These are phyloP conservation scores for Cephus pygmeus DNA, from an alignment of 2,888 invertebrate species.

Conservation along the genomic window DNA sequence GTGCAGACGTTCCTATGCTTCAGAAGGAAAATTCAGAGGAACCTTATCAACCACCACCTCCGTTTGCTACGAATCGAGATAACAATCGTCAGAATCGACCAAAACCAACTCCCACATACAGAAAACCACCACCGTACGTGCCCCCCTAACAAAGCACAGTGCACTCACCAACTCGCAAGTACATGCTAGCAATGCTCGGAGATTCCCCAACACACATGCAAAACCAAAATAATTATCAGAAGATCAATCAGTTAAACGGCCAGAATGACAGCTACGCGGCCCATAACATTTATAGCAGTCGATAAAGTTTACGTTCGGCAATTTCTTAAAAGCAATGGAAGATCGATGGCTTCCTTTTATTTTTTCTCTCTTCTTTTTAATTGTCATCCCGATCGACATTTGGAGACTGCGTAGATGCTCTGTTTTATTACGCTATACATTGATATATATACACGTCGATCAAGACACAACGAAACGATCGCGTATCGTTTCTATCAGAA, in stretches of 20 bases:
- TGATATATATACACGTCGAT: not conserved
- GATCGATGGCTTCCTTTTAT: not conserved
- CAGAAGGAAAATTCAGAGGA: constrained; percentile 70
- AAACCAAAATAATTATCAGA: constrained; percentile 47
- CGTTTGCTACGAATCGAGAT: constrained; percentile 81
- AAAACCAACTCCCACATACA: constrained; percentile 89
- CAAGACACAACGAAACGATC: not conserved
- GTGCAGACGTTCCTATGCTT: constrained; percentile 66
- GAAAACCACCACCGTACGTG: constrained; percentile 96
- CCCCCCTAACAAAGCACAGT: constrained; percentile 82
- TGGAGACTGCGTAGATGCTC: not conserved
- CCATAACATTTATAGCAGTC: constrained; percentile 38
- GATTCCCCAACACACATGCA: constrained; percentile 57
- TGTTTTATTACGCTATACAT: not conserved
- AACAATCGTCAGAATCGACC: constrained; percentile 80
- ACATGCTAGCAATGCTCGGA: constrained; percentile 63
- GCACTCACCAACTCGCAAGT: constrained; percentile 61
- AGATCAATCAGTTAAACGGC: constrained; percentile 24
- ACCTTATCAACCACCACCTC: constrained; percentile 92
- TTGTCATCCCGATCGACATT: not conserved
- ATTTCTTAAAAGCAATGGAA: not conserved
- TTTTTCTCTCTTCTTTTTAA: not conserved
- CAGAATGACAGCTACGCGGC: constrained; percentile 31
- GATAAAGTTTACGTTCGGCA: constrained; percentile 23
- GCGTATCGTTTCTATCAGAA: not conserved